A percentile compares a stretch with the other conserved stretches of the same genome.
Evolutionary conservation across 2,888 invertebrate species (phyloP).

Genomic region (Trypoxylon attenuatum): DNA sequence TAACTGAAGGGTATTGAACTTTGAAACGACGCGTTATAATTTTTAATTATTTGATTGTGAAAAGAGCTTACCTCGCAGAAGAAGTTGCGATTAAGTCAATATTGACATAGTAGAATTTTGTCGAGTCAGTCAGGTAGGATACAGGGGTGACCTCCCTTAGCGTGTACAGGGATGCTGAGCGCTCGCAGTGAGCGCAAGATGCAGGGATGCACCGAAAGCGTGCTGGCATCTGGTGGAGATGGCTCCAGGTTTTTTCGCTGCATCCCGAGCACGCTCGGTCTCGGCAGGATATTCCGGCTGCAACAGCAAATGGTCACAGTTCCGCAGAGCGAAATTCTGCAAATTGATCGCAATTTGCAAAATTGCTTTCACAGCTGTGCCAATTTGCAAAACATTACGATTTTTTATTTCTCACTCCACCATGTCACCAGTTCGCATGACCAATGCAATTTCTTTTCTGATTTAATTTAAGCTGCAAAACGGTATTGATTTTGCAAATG

Average conservation of each 20-base stretch:
- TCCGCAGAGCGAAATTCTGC: too few species aligned
- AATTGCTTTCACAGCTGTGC: neutral
- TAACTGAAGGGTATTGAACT: too few species aligned
- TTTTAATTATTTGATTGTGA: too few species aligned
- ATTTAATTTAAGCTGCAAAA: neutral
- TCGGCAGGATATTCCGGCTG: neutral
- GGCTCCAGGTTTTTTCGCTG: slow-evolving; percentile 40
- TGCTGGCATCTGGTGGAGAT: slow-evolving; percentile 55
- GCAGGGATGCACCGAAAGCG: slow-evolving; percentile 34
- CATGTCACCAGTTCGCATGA: neutral
- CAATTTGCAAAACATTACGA: neutral
- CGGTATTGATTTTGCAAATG: neutral
- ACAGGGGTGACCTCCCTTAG: neutral
- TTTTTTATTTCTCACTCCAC: neutral
- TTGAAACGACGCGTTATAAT: too few species aligned
- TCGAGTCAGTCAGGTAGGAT: too few species aligned
- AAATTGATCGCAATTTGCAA: neutral
- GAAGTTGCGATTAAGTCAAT: too few species aligned
- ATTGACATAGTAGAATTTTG: too few species aligned
- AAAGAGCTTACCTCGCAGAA: too few species aligned
- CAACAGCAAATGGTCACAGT: neutral
- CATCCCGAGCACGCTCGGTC: slow-evolving; percentile 14
- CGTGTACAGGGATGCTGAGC: neutral
- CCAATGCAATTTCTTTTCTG: neutral
- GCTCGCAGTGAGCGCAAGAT: neutral